A percentile compares a stretch with the other conserved stretches of the same genome.
phyloP scores from a whole-genome alignment of 2,113 vertebrate species.

The Leptocoma aspasia region DNA sequence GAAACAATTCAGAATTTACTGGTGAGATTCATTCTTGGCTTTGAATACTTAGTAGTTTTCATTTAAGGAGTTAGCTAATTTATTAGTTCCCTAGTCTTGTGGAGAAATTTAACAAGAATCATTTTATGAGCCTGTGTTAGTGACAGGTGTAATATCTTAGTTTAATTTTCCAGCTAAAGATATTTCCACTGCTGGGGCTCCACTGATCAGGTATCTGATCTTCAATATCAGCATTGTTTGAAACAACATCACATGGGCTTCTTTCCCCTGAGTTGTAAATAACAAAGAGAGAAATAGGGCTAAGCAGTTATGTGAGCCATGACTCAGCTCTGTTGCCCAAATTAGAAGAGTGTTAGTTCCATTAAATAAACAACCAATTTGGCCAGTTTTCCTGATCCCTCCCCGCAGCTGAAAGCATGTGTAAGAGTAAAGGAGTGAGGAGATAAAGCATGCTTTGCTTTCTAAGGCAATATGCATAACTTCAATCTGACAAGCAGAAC shows the following conservation, averaged over 20 bases:
- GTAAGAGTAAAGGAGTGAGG: neutral
- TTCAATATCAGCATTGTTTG: neutral
- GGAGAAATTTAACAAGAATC: conserved; percentile 1
- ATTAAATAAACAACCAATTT: neutral
- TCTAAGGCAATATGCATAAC: neutral
- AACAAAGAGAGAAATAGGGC: neutral
- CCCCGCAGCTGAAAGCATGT: neutral
- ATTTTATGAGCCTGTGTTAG: neutral
- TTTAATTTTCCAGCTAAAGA: neutral
- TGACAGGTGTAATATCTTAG: neutral
- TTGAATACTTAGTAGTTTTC: neutral
- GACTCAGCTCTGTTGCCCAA: neutral
- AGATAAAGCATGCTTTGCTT: neutral
- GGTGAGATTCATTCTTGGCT: neutral
- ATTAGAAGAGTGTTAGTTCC: neutral
- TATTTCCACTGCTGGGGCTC: neutral
- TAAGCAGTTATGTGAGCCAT: neutral
- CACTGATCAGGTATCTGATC: neutral
- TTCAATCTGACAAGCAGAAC: neutral
- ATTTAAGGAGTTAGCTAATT: neutral
- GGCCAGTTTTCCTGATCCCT: neutral
- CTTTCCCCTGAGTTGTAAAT: neutral
- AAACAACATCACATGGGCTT: neutral
- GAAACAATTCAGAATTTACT: neutral
- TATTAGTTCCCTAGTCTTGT: neutral